Conservation (phyloP, 2,797 vertebrate species). For the Amphiprion clarkii region DNA sequence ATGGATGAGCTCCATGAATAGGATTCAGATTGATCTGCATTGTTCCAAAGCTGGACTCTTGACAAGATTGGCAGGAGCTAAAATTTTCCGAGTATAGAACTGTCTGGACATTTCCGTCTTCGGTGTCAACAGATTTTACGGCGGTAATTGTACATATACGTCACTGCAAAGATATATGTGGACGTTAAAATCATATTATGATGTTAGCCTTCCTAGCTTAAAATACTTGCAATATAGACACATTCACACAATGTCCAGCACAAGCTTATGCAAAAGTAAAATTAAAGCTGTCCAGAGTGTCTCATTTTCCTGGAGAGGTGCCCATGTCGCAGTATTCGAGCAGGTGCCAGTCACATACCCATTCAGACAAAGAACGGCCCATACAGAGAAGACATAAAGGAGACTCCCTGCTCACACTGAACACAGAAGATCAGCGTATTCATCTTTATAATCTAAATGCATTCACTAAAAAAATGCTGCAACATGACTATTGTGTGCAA, state of each 20-base stretch:
- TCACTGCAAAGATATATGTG: neutral
- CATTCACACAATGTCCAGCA: neutral
- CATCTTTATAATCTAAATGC: slow-evolving; percentile 5
- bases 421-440: neutral
- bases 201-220: neutral
- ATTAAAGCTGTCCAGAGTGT: slow-evolving; percentile 7
- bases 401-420: slow-evolving; percentile 3
- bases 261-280: neutral
- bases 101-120: neutral
- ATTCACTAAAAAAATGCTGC: neutral
- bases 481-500: neutral
- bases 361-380: slow-evolving; percentile 35
- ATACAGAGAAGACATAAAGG: slow-evolving; percentile 9
- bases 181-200: neutral
- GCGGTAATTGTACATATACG: neutral
- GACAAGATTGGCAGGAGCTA: slow-evolving; percentile 20
- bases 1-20: slow-evolving; percentile 35
- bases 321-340: slow-evolving; percentile 45
- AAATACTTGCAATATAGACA: neutral
- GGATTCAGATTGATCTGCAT: slow-evolving; percentile 25
- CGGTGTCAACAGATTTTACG: neutral
- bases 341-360: slow-evolving; percentile 18
- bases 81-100: slow-evolving; percentile 1
- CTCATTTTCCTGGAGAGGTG: slow-evolving; percentile 5
- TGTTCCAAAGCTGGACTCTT: slow-evolving; percentile 30